These are phyloP conservation scores for Diachasmimorpha longicaudata DNA, from an alignment of 1,140 invertebrate genomes.

Conservation along the genomic window DNA sequence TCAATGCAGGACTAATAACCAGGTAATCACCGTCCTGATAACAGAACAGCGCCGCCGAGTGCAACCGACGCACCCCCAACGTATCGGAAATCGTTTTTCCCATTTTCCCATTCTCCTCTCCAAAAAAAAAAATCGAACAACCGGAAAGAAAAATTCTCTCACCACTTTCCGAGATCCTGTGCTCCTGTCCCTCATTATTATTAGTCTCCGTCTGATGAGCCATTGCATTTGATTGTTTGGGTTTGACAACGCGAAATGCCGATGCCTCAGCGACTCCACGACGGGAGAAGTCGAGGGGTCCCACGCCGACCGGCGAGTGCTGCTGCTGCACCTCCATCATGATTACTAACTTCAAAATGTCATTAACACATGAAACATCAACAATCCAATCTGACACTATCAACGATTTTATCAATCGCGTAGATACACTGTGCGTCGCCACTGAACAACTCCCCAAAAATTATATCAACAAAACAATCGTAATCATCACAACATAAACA, in stretches of 20 bases:
- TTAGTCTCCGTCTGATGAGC: constrained; percentile 51
- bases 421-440: no score
- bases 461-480: no score
- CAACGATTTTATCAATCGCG: not conserved
- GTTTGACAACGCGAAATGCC: constrained; percentile 59
- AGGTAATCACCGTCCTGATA: constrained; percentile 51
- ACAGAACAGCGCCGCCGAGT: constrained; percentile 39
- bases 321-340: constrained; percentile 63
- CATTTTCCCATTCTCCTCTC: not conserved
- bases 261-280: constrained; percentile 59
- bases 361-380: not conserved
- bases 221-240: constrained; percentile 47
- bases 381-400: not conserved
- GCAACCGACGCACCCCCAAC: constrained; percentile 6
- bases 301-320: constrained; percentile 60
- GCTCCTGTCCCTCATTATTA: constrained; percentile 55
- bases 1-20: constrained; percentile 44
- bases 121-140: constrained; percentile 5
- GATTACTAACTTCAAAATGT: not conserved
- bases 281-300: constrained; percentile 59
- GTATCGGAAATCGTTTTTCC: constrained; percentile 14
- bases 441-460: no score
- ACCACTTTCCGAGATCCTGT: constrained; percentile 48
- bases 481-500: not conserved
- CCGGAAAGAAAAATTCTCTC: not conserved